A percentile compares a stretch with the other conserved stretches of the same genome.
Conservation (phyloP, 2,888 invertebrate species). For the Phyllotreta striolata region DNA sequence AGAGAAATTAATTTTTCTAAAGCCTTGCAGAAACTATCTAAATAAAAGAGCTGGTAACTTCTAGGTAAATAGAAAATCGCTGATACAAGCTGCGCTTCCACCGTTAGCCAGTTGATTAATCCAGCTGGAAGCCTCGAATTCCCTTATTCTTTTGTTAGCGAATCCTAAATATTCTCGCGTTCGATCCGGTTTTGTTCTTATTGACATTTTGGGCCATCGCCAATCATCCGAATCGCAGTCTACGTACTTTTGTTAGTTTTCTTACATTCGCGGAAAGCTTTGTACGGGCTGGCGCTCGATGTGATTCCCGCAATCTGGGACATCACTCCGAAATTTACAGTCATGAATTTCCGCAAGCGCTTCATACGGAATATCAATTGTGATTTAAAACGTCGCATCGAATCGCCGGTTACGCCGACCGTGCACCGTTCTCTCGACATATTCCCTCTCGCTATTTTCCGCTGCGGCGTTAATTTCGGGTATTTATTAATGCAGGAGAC, state of each 20-base stretch:
- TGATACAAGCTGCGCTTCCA: too few relatives aligned
- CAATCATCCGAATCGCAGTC: conserved; percentile 8
- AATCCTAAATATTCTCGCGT: conserved; percentile 2
- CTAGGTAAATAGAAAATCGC: too few relatives aligned
- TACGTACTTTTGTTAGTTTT: conserved; percentile 18
- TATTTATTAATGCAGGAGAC: conserved; percentile 4
- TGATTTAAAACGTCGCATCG: conserved; percentile 15
- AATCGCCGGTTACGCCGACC: neutral
- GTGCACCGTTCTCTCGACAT: neutral
- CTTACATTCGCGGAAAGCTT: conserved; percentile 16
- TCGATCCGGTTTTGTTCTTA: conserved; percentile 8
- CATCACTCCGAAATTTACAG: conserved; percentile 18
- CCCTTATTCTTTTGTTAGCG: conserved; percentile 3
- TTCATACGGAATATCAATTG: conserved; percentile 19
- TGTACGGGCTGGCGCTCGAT: conserved; percentile 14
- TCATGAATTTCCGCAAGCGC: conserved; percentile 16
- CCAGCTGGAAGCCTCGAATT: neutral
- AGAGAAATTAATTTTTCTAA: too few relatives aligned
- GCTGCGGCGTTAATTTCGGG: conserved; percentile 9
- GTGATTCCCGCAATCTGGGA: conserved; percentile 21
- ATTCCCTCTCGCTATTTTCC: neutral
- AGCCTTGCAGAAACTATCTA: too few relatives aligned
- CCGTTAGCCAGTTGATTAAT: neutral
- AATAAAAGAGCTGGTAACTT: too few relatives aligned
- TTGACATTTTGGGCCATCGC: conserved; percentile 14